Evolutionary conservation across 2,113 vertebrate species (phyloP).

Genomic region (Brienomyrus brachyistius): DNA sequence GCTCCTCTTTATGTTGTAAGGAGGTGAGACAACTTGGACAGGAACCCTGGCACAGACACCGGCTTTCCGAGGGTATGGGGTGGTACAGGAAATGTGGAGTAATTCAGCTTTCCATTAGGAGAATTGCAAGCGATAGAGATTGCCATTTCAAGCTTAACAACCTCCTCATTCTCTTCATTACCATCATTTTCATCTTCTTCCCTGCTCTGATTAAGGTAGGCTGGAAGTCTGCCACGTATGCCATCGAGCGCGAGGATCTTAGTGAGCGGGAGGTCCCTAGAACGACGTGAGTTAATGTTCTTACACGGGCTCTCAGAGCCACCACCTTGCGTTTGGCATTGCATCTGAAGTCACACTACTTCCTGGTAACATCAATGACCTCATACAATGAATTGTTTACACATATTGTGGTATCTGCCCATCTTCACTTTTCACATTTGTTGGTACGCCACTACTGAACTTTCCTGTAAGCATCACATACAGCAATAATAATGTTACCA

Average conservation of each 20-base stretch:
- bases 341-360: slow-evolving; percentile 67
- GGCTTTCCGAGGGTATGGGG: slow-evolving; percentile 19
- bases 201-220: slow-evolving; percentile 25
- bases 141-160: slow-evolving; percentile 35
- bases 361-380: slow-evolving; percentile 65
- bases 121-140: slow-evolving; percentile 38
- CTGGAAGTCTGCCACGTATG: slow-evolving; percentile 10
- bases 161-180: slow-evolving; percentile 47
- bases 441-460: slow-evolving; percentile 59
- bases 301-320: slow-evolving; percentile 48
- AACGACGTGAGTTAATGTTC: slow-evolving; percentile 45
- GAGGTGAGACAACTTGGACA: neutral
- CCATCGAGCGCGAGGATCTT: slow-evolving; percentile 61
- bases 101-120: slow-evolving; percentile 43
- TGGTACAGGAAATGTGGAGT: slow-evolving; percentile 37
- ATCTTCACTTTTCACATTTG: slow-evolving; percentile 59
- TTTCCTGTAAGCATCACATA: slow-evolving; percentile 45
- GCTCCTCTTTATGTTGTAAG: neutral
- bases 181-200: slow-evolving; percentile 57
- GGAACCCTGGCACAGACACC: neutral
- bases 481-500: neutral
- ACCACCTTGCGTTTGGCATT: slow-evolving; percentile 63
- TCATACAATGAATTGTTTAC: slow-evolving; percentile 65
- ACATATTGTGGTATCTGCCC: slow-evolving; percentile 63
- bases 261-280: slow-evolving; percentile 53